A percentile compares a stretch with the other conserved stretches of the same genome.
These are phyloP conservation scores for Eurystomus glaucurus DNA, from an alignment of 2,797 vertebrate species.

Conservation along the genomic window DNA sequence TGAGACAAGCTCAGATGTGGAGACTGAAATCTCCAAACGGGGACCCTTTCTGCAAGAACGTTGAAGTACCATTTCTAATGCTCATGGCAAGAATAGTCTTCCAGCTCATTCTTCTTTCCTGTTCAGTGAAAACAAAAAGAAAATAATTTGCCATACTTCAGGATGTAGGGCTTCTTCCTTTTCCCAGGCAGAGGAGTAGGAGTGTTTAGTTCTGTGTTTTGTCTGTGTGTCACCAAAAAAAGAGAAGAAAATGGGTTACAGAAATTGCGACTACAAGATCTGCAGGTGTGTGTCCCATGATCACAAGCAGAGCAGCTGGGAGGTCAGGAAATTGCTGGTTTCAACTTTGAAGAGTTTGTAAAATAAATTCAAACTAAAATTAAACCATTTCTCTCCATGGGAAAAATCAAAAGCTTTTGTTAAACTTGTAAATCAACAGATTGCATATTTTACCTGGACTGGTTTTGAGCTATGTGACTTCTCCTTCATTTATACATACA, in stretches of 20 bases:
- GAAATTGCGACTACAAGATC: background rate
- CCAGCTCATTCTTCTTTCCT: background rate
- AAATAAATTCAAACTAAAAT: constrained; percentile 63
- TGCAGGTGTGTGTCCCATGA: constrained; percentile 22
- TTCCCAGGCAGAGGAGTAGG: background rate
- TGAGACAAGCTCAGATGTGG: background rate
- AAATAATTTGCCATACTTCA: background rate
- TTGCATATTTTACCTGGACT: background rate
- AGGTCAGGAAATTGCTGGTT: constrained; percentile 53
- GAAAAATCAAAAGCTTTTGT: background rate
- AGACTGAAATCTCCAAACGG: background rate
- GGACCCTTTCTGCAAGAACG: background rate
- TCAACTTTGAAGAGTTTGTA: constrained; percentile 27
- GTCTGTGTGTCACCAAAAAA: background rate
- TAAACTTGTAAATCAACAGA: constrained; percentile 30
- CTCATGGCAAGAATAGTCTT: background rate
- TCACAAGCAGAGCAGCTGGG: constrained; percentile 28
- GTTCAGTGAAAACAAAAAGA: background rate
- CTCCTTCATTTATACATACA: background rate
- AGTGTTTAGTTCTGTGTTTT: background rate
- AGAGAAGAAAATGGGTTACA: background rate
- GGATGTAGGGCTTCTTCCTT: background rate
- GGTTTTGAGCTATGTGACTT: background rate
- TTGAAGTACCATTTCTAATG: background rate
- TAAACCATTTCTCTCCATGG: background rate